phyloP scores from a whole-genome alignment of 1,140 invertebrate species.

The Brevipalpus yothersi region DNA sequence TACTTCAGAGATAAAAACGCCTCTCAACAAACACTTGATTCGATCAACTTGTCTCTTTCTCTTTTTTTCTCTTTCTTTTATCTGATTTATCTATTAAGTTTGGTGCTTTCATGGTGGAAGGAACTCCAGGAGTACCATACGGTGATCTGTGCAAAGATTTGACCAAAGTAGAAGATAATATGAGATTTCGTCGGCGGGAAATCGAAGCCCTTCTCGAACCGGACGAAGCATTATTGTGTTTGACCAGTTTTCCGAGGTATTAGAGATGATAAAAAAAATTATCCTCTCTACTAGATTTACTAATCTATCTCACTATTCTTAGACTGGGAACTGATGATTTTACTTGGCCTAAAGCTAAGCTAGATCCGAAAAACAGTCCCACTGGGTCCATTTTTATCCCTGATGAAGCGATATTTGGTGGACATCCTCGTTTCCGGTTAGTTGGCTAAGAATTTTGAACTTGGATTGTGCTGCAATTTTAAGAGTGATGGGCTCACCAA shows the following conservation, averaged over 20 bases:
- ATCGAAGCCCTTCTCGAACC: slow-evolving; percentile 43
- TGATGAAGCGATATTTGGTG: slow-evolving; percentile 71
- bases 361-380: slow-evolving; percentile 42
- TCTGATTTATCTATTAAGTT: slow-evolving; percentile 40
- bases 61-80: not conserved
- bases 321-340: slow-evolving; percentile 70
- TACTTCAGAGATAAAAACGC: not conserved
- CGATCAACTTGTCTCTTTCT: not conserved
- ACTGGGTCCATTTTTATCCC: slow-evolving; percentile 80
- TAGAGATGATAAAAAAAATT: not conserved
- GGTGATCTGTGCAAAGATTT: slow-evolving; percentile 31
- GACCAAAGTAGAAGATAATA: slow-evolving; percentile 87
- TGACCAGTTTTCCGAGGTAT: slow-evolving; percentile 78
- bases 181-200: slow-evolving; percentile 53
- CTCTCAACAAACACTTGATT: not conserved
- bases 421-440: slow-evolving; percentile 66
- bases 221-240: slow-evolving; percentile 61
- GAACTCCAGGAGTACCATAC: slow-evolving; percentile 84
- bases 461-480: not conserved
- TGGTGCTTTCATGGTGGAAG: slow-evolving; percentile 95
- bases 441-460: not conserved
- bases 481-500: too few species aligned
- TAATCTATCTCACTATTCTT: not conserved
- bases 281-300: not conserved
- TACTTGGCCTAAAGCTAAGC: slow-evolving; percentile 45